phyloP scores from a whole-genome alignment of 2,888 invertebrate genomes.

The Acanthosepion lycidas region DNA sequence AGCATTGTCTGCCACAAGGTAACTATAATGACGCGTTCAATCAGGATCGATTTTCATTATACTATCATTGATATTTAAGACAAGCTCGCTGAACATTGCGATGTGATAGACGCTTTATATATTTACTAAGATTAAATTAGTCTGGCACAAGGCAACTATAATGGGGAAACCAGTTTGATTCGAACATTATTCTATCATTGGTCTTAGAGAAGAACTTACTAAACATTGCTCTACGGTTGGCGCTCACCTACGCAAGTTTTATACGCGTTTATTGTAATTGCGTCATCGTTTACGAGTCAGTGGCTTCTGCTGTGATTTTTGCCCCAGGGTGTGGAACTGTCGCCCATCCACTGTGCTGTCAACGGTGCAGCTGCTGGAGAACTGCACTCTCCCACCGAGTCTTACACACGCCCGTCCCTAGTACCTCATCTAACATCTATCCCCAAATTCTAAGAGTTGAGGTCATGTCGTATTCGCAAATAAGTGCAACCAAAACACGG shows the following conservation, averaged over 20 bases:
- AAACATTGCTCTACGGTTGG: background rate
- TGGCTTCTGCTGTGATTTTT: background rate
- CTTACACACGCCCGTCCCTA: background rate
- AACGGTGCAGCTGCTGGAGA: background rate
- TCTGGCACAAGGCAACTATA: no score
- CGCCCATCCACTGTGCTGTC: background rate
- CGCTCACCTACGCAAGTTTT: background rate
- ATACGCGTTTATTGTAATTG: background rate
- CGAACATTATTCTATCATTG: no score
- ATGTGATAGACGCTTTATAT: no score
- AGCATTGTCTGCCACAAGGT: no score
- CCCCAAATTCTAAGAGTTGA: background rate
- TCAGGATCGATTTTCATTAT: no score
- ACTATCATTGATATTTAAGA: no score
- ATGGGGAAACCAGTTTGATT: no score
- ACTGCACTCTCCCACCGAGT: background rate
- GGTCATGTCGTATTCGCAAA: background rate
- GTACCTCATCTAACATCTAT: background rate
- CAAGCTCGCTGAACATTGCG: no score
- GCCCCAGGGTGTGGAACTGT: background rate
- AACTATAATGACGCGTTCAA: no score
- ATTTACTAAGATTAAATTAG: no score
- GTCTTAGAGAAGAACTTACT: no score
- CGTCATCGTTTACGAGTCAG: background rate
- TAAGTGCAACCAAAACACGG: slow-evolving; percentile 33